Evolutionary conservation across 2,888 invertebrate species (phyloP), one percentile per base, ranked within the genome.

Genomic region (Troides aeacus): DNA sequence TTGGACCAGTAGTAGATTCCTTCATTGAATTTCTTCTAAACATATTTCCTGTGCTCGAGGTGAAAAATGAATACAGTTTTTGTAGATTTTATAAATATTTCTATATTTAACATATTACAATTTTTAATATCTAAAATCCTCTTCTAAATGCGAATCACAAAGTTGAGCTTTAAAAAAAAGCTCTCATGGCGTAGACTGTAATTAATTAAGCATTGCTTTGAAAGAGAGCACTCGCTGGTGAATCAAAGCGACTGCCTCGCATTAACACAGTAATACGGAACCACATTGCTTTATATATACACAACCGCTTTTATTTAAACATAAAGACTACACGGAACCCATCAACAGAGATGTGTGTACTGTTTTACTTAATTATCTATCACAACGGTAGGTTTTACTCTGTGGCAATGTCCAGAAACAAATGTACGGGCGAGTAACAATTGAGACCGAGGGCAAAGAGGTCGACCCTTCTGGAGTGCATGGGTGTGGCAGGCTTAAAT

Each of bases 401-500:
- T 68, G 57, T 64, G 64, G 62, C 66, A 72, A 65, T 64, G 74
- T 76, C 75, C 77, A 77, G 74, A 71, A 77, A 76, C 79, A 80
- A 81, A 80, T 79, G 78, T 78, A 78, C 78, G 79, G 74, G 75
- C 77, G 23, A 84, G 81, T 82, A 87, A 85, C 87, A 90, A 88
- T 89, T 89, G 88, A 89, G 89, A 89, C 89, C 87, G 87, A 90
- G 88, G 90, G 90, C 89, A 84, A 77, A 83, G 80, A 86, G 90
- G 88, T 89, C 90, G 88, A 88, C 90, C 90, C 90, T 87, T 85
- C 81, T 75, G 81, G 85, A 92, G 92, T 92, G 92, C 84, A 90
- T 92, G 92, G 92, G 92, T 85, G 92, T 92, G 92, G 88, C 86
- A 82, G 80, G 79, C 89, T 90, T 92, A 92, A 92, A 92, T 92